Evolutionary conservation across 2,888 invertebrate genomes (phyloP), one percentile per base, ranked within the genome.

Genomic region (Didymodactylos carnosus): DNA sequence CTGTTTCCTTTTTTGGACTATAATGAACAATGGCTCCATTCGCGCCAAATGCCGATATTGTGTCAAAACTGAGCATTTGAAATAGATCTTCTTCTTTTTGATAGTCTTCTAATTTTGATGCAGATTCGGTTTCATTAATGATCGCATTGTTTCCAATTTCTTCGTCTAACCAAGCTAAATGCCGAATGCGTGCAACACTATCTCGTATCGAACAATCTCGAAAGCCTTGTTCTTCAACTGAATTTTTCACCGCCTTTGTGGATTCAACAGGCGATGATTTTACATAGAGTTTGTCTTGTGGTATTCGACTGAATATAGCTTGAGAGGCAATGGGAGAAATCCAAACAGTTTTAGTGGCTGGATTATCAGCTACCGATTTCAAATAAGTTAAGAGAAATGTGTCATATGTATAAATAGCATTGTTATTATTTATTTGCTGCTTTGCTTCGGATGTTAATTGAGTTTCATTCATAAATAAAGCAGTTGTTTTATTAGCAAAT

Each of bases 41-140:
- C 1, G 91, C 87, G 0, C 95, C 97, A 3, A 89, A 89, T 0
- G 91, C 89, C n/a, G 93, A 90, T 76, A 98, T 97, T 0, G 95
- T 94, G 69, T 87, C 85, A 82, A 97, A 97, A 78, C 94, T 94
- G 0, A 89, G 49, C 16, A 25, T 46, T 69, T 69, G 43, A 72
- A 72, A 72, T 16, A 39, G n/a, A n/a, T 35, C 69, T 35, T 72
- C 49, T 49, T 75, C 23, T 10, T n/a, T 39, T 71, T 71, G 40
- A 51, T 53, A 62, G 25, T 35, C 25, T 27, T 74, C 74, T 14
- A 74, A 62, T 25, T 51, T 41, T 39, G 51, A 27, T n/a, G 74
- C 74, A 46, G 71, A 53, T 40, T 41, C 10, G 11, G 46, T 40
- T 43, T 74, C 74, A 40, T 71, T 71, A 35, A 74, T 29, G 11